Evolutionary conservation across 2,888 invertebrate genomes (phyloP), one percentile per base, ranked within the genome.

Genomic region (Schrankia costaestrigalis): DNA sequence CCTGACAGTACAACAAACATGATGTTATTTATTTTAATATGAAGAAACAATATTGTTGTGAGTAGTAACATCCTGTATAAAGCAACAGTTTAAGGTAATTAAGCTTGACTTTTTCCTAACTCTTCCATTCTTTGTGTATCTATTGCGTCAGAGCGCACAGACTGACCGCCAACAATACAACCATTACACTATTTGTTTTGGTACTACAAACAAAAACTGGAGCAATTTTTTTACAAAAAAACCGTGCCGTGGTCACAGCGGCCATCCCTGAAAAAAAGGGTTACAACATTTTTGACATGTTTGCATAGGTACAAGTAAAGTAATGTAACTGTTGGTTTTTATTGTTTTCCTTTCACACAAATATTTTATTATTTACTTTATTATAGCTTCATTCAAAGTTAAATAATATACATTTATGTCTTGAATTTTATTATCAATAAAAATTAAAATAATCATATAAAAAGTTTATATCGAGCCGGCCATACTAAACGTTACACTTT

Each of bases 41-140:
- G n/a, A n/a, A n/a, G n/a, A 10, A 8, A 24, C 15, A 33, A 18
- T 36, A 30, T 12, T 28, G 10, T 4, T 11, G 25, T 34, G 38
- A 35, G 11, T 37, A 26, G 31, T 24, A 54, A 52, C 75, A 71
- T 42, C 64, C 71, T 68, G 67, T 72, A 65, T 26, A 47, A 50
- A 52, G 50, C 56, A 59, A 54, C 41, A 41, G 32, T 52, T 33
- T 54, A 53, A 35, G 40, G 48, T 52, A 66, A 71, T 73, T 63
- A 62, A 62, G 35, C 71, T 77, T 71, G 11, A 50, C 43, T 78
- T 79, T 78, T 78, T 78, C 74, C 70, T 45, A 74, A 69, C 63
- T 67, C 53, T 67, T 62, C 55, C 63, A 61, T 61, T 67, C 68
- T 71, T 67, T 71, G 53, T 57, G 49, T 24, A 36, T 15, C 31